Conservation (phyloP, 2,113 vertebrate genomes). For the Tichodroma muraria region DNA sequence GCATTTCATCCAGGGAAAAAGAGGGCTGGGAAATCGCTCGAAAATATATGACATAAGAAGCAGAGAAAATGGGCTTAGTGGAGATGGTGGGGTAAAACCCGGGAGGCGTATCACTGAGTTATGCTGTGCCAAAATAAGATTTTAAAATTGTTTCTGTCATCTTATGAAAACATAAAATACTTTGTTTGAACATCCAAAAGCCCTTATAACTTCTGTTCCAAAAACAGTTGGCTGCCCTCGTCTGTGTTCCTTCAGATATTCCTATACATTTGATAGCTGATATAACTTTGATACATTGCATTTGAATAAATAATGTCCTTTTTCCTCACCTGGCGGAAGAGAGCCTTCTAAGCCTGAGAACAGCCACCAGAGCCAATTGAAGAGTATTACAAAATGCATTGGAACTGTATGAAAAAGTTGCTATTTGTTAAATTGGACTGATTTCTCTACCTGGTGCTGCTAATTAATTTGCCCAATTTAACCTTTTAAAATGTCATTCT, state of each 20-base stretch:
- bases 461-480: conserved; percentile 67
- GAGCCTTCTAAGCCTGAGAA: neutral
- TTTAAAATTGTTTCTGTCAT: conserved; percentile 22
- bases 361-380: neutral
- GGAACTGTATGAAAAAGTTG: neutral
- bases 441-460: conserved; percentile 51
- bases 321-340: neutral
- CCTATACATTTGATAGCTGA: neutral
- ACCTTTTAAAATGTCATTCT: conserved; percentile 66
- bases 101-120: neutral
- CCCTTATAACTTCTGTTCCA: neutral
- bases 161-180: neutral
- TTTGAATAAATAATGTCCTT: neutral
- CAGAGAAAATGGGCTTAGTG: conserved; percentile 29
- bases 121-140: conserved; percentile 32
- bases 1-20: neutral
- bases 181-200: neutral
- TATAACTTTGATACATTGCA: neutral
- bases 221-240: neutral
- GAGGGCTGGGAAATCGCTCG: neutral
- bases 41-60: conserved; percentile 11
- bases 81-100: neutral
- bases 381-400: neutral
- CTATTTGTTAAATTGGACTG: neutral
- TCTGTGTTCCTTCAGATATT: neutral